Evolutionary conservation across 92 coral and sea anemone genomes (phyloP).

Genomic region (Meandrina meandrites): DNA sequence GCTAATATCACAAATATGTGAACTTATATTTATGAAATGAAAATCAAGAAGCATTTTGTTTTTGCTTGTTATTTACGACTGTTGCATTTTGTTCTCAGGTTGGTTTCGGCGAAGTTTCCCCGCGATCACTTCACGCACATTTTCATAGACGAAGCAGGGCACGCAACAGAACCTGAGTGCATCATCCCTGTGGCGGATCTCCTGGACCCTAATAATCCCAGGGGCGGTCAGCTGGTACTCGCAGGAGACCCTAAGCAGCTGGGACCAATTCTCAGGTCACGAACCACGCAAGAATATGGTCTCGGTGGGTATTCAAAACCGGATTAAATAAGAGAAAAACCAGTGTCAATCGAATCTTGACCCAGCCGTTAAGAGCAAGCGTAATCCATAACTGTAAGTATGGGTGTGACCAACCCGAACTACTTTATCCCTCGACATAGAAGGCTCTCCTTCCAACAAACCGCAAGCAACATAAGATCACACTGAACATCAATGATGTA

Average conservation of each 20-base stretch:
- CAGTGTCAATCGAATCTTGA: background rate
- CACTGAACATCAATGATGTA: background rate
- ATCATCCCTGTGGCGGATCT: slow-evolving; percentile 79
- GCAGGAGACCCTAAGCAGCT: slow-evolving; percentile 94
- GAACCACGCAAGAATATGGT: slow-evolving; percentile 61
- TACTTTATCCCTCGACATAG: background rate
- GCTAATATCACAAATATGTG: too few relatives aligned
- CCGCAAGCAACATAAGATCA: background rate
- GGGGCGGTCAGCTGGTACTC: slow-evolving; percentile 83
- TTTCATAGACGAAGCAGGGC: slow-evolving; percentile 93
- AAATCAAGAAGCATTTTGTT: too few relatives aligned
- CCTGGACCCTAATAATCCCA: slow-evolving; percentile 55
- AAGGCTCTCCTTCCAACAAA: background rate
- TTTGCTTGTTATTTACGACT: too few relatives aligned
- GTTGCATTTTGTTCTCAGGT: slow-evolving; percentile 21
- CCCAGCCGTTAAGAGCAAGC: background rate
- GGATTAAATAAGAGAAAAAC: background rate
- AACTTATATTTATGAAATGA: too few relatives aligned
- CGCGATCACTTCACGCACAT: slow-evolving; percentile 82
- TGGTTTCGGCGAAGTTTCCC: slow-evolving; percentile 70
- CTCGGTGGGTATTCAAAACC: slow-evolving; percentile 55
- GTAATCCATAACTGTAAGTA: background rate
- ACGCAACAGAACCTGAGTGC: slow-evolving; percentile 88
- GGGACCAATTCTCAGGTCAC: slow-evolving; percentile 82
- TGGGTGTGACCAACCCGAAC: background rate